Base-by-base conservation (phyloP, 2,113 vertebrate genomes). In the Leptodactylus fuscus region DNA sequence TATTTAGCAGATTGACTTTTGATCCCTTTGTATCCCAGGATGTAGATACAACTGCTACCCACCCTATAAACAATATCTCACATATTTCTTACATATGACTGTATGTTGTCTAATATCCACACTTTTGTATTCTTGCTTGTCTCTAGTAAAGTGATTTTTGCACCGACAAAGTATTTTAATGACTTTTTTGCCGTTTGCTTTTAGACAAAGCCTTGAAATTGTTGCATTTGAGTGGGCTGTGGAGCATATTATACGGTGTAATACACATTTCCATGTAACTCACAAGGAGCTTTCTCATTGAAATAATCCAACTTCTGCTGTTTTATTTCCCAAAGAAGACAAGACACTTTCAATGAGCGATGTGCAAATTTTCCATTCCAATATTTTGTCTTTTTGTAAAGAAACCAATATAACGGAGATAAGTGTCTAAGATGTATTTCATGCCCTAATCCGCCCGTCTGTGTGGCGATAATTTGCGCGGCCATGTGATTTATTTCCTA, bases 181-280 rank as follows among this genome's bases (percentile, higher is more conserved):
- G n/a, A n/a, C n/a, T n/a, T 48, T 74, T 6, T 1, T 74, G 11
- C 71, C 15, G 48, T 74, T 74, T 74, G 13, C 24, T 48, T 51
- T 51, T 74, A 74, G 27, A 24, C 10, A 16, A 76, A 48, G 46
- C 29, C 44, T 76, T 76, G 74, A 51, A 76, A 76, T 76, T 9
- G 3, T 49, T 20, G 74, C 16, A 8, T 48, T 15, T 16, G 27
- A 29, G 15, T 41, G 5, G 41, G 41, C 7, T 7, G 2, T 0
- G 22, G 48, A 22, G 10, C 44, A 29, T 75, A 34, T 32, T 76
- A 20, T 76, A 51, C 20, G 15, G 27, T 22, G 27, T 5, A 10
- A 78, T 78, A 29, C 8, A 38, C 36, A 32, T 36, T 55, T 20
- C 0, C 10, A 76, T 32, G 18, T 18, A 75, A 29, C 13, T 76